Evolutionary conservation across 2,113 vertebrate genomes (phyloP), one percentile per base, ranked within the genome.

Genomic region (Salvelinus namaycush): DNA sequence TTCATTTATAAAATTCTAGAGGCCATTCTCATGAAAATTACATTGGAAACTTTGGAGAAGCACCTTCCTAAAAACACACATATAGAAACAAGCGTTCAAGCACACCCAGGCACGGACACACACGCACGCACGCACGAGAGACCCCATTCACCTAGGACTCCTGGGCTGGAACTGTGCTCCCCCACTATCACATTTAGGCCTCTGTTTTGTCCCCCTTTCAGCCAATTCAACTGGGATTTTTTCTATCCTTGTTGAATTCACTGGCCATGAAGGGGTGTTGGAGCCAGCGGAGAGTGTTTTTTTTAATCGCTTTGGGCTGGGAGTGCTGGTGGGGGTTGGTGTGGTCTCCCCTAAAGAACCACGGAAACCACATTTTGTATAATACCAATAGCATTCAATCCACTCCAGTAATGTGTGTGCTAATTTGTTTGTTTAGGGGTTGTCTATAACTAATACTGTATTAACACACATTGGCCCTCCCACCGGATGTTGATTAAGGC

Each of bases 11-110:
- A 65, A 14, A 27, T 74, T 89, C 82, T 78, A 84, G 81, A 84
- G 78, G 11, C 82, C 89, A 90, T 89, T 91, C 83, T 89, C 83
- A 91, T 89, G 88, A 84, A 90, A 87, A 91, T 90, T 86, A 78
- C 78, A 80, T 83, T 90, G 88, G 90, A 89, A 89, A 80, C 88
- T 84, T 73, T 29, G 64, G 64, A 66, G 64, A 16, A n/a, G 13
- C 13, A 26, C 84, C 82, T 80, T 91, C 76, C 81, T 83, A 80
- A 86, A 78, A 80, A 81, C 80, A 88, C 83, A 87, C 86, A 85
- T 79, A 8, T 64, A n/a, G 27, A 22, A 66, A 13, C 24, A 9
- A 9, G 2, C 39, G 2, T 44, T 2, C 2, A 44, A 44, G 9
- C 39, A 44, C 39, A 44, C 39, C 0, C 39, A 44, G 2, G 9